A percentile compares a stretch with the other conserved stretches of the same genome.
These are phyloP conservation scores for Coilia nasus DNA, from an alignment of 2,797 vertebrate genomes.

Conservation along the genomic window DNA sequence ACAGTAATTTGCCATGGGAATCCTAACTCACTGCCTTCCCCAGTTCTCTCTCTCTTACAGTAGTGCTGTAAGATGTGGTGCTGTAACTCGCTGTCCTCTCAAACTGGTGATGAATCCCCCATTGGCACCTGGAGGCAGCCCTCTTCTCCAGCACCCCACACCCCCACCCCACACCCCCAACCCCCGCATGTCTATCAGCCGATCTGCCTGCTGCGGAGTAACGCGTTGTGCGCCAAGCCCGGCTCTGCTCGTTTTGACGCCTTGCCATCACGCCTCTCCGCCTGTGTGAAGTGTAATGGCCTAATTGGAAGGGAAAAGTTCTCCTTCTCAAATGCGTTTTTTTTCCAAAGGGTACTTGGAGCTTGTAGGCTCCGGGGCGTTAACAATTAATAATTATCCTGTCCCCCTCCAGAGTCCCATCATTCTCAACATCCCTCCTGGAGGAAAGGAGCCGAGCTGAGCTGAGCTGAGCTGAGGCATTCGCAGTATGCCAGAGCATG, in stretches of 20 bases:
- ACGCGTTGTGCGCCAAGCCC: background rate
- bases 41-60: background rate
- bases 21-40: background rate
- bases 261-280: constrained; percentile 8
- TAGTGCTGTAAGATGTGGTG: too few relatives aligned
- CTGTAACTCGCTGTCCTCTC: background rate
- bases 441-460: background rate
- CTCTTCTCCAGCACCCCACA: background rate
- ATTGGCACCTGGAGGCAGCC: background rate
- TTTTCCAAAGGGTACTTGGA: constrained; percentile 56
- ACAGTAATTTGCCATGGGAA: background rate
- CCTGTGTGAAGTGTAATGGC: constrained; percentile 57
- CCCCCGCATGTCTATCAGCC: background rate
- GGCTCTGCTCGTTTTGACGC: constrained; percentile 47
- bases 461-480: background rate
- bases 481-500: too few relatives aligned
- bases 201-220: background rate
- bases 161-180: background rate
- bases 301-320: constrained; percentile 68
- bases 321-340: constrained; percentile 33
- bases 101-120: constrained; percentile 26
- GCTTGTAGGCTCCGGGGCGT: constrained; percentile 38
- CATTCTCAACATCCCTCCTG: background rate
- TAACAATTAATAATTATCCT: constrained; percentile 68
- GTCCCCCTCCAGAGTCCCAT: constrained; percentile 28